Percentiles rank a stretch among this genome's conserved stretches.
Conservation (phyloP, 1,140 invertebrate genomes). For the Popillia japonica region DNA sequence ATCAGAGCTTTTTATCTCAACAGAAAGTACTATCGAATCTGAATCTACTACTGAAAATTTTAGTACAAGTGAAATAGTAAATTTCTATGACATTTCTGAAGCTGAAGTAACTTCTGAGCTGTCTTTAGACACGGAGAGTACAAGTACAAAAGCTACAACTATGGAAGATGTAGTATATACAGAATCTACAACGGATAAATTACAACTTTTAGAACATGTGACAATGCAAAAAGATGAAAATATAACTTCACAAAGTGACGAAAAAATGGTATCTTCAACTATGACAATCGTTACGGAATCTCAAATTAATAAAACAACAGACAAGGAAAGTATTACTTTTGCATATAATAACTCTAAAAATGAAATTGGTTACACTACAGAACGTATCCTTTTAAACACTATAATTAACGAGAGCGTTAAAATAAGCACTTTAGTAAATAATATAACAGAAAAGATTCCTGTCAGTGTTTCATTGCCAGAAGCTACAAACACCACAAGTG, state of each 20-base stretch:
- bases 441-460: neutral
- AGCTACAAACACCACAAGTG: neutral
- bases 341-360: neutral
- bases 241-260: neutral
- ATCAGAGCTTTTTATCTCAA: neutral
- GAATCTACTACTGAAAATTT: neutral
- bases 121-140: neutral
- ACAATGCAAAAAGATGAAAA: neutral
- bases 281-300: neutral
- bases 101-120: neutral
- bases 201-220: neutral
- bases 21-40: neutral
- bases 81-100: conserved; percentile 41
- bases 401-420: conserved; percentile 36
- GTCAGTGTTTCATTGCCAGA: neutral
- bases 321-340: neutral
- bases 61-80: conserved; percentile 3
- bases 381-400: neutral
- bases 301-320: neutral
- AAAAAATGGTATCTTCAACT: neutral
- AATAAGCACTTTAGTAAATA: neutral
- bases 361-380: neutral
- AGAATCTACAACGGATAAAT: neutral
- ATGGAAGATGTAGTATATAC: neutral
- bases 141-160: neutral